Evolutionary conservation across 2,113 vertebrate species (phyloP).

Genomic region (Eulemur rufifrons): DNA sequence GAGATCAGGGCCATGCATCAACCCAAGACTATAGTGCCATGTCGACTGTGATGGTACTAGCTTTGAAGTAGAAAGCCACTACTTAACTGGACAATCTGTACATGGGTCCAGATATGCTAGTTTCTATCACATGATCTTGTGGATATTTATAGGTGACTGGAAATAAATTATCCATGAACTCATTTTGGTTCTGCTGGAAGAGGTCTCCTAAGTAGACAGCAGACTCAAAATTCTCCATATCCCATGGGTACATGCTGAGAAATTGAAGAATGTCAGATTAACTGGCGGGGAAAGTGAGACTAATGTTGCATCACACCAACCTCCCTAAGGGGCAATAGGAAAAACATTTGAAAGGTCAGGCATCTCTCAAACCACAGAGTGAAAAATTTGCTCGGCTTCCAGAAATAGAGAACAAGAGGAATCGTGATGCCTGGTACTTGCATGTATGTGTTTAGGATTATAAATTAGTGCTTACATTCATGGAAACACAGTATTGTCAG

Average conservation of each 20-base stretch:
- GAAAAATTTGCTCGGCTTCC: neutral
- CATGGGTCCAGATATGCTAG: neutral
- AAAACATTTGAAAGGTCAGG: neutral
- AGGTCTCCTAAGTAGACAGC: neutral
- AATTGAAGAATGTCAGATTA: neutral
- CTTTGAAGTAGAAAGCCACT: slow-evolving; percentile 17
- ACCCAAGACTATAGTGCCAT: neutral
- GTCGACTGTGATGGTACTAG: neutral
- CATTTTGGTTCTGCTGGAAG: neutral
- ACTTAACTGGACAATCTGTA: neutral
- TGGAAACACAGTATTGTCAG: neutral
- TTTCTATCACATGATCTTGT: neutral
- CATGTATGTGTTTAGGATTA: neutral
- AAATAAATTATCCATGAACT: neutral
- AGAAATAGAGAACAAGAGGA: neutral
- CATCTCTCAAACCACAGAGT: neutral
- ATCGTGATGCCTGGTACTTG: neutral
- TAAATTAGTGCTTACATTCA: neutral
- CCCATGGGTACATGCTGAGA: neutral
- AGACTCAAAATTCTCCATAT: neutral
- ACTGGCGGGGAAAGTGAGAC: neutral
- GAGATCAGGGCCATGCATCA: neutral
- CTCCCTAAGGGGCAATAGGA: neutral
- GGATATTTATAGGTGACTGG: neutral
- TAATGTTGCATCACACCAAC: neutral